These are phyloP conservation scores for Stenotaenia linearis DNA, from an alignment of 2,888 invertebrate genomes.

Conservation along the genomic window DNA sequence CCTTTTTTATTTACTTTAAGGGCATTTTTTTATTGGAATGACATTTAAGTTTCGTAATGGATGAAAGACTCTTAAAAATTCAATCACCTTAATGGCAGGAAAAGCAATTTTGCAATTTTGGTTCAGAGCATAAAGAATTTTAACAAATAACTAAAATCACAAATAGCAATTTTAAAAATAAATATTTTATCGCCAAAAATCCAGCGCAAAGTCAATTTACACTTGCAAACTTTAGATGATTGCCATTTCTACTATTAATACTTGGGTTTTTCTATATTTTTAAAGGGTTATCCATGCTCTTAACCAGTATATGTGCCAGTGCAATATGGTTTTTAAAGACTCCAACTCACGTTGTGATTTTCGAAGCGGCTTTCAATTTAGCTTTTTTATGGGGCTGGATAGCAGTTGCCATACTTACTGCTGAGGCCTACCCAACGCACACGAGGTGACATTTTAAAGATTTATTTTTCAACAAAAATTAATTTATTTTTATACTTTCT, in stretches of 20 bases:
- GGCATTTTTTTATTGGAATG: no score
- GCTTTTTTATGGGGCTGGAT: constrained; percentile 52
- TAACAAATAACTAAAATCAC: no score
- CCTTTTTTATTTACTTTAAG: no score
- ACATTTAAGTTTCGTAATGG: neutral
- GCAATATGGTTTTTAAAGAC: constrained; percentile 49
- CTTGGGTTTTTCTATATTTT: no score
- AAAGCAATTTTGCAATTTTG: no score
- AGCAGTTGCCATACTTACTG: constrained; percentile 49
- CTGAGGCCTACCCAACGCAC: constrained; percentile 51
- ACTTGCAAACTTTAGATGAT: no score
- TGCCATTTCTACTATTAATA: no score
- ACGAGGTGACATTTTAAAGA: constrained; percentile 45
- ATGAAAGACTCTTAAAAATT: neutral
- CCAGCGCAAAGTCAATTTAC: no score
- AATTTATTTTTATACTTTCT: constrained; percentile 32
- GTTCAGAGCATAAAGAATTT: no score
- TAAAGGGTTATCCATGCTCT: constrained; percentile 48
- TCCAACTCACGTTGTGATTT: constrained; percentile 49
- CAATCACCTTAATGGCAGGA: neutral
- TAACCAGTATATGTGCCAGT: constrained; percentile 48
- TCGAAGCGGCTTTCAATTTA: constrained; percentile 51
- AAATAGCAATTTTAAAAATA: no score
- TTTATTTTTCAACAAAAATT: neutral
- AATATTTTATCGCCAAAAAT: no score